Evolutionary conservation across 2,797 vertebrate species (phyloP).

Genomic region (Erethizon dorsatum): DNA sequence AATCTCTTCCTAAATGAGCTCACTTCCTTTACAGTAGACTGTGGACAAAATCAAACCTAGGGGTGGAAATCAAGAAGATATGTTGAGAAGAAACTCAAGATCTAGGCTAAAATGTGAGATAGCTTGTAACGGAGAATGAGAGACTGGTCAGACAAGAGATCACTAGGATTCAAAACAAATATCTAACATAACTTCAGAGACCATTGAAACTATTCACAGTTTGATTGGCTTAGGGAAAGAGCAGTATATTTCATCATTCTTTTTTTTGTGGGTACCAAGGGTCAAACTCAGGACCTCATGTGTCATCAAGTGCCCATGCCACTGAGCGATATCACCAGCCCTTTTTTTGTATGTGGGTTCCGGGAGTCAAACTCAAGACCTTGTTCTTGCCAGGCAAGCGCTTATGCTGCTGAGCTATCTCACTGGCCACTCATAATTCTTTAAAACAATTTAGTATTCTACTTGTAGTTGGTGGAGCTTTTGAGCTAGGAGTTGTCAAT

Average conservation of each 20-base stretch:
- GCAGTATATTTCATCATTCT: not conserved
- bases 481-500: not conserved
- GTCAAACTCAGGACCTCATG: no score
- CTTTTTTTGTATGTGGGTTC: no score
- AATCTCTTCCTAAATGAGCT: not conserved
- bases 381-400: no score
- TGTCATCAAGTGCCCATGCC: no score
- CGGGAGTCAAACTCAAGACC: no score
- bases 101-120: not conserved
- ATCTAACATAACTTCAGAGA: not conserved
- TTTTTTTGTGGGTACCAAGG: no score
- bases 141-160: not conserved
- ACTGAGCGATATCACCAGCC: no score
- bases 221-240: not conserved
- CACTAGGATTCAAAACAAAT: not conserved
- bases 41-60: not conserved
- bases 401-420: no score
- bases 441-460: not conserved
- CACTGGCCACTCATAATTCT: not conserved
- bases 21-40: not conserved
- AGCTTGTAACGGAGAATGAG: not conserved
- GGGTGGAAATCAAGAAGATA: no score
- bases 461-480: not conserved
- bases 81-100: not conserved
- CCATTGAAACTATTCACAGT: not conserved